Percentiles rank a stretch among this genome's conserved stretches.
phyloP scores from a whole-genome alignment of 2,797 vertebrate genomes.

The Melanotaenia parkinsoni region DNA sequence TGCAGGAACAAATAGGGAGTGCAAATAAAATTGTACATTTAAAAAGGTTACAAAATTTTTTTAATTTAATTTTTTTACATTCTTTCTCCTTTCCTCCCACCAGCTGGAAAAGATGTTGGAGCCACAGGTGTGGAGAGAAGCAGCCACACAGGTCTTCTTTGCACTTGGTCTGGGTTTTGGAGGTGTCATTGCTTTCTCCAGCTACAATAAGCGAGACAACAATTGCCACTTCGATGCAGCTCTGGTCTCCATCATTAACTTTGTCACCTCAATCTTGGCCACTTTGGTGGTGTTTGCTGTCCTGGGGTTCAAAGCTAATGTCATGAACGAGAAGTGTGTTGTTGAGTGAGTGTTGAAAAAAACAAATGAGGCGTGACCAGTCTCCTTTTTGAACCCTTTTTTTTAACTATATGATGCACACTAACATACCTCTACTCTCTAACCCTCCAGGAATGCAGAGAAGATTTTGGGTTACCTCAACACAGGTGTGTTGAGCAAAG shows the following conservation, averaged over 20 bases:
- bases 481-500: slow-evolving; percentile 88
- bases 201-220: slow-evolving; percentile 99
- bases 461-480: slow-evolving; percentile 94
- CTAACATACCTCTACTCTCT: neutral
- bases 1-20: neutral
- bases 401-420: neutral
- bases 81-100: neutral
- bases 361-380: neutral
- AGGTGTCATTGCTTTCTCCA: slow-evolving; percentile 98
- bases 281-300: slow-evolving; percentile 97
- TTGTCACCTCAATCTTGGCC: slow-evolving; percentile 94
- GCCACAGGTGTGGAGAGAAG: slow-evolving; percentile 96
- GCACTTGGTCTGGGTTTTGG: slow-evolving; percentile 95
- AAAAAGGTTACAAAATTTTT: neutral
- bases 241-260: slow-evolving; percentile 95
- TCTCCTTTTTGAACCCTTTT: neutral
- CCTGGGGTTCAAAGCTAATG: slow-evolving; percentile 97
- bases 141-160: slow-evolving; percentile 97
- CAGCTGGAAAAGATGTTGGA: slow-evolving; percentile 98
- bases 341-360: slow-evolving; percentile 89
- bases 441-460: slow-evolving; percentile 88
- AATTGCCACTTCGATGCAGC: slow-evolving; percentile 98
- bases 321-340: slow-evolving; percentile 99
- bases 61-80: neutral
- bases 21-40: neutral